Evolutionary conservation across 2,888 invertebrate species (phyloP), one percentile per base, ranked within the genome.

Genomic region (Megaustenia siamemsis): DNA sequence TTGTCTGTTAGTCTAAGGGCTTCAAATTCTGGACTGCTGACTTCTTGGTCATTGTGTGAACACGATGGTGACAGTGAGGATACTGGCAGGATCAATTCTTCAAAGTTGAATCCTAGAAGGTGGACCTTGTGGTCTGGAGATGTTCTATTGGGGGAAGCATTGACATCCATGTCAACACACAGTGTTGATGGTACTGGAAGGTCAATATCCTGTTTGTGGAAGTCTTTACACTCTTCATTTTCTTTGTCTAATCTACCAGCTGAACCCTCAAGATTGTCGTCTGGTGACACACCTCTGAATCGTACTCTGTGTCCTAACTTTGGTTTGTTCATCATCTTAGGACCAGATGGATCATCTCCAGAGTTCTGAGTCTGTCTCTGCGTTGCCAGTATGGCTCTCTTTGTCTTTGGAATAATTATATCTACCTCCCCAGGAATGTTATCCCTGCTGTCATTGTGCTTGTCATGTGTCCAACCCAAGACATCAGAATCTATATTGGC

Each of bases 1-100:
- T 87, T 87, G 82, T 88, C 88, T n/a, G 86, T 87, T 43, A 87
- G 69, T 60, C 80, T 78, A 15, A 77, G 85, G 32, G 86, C 86
- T 66, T 88, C 88, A 0, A 66, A 63, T 66, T 88, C 88, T 28
- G 88, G 87, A 6, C 82, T 87, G 78, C 86, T 82, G 56, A 79
- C 82, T 18, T 87, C 86, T 18, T 76, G 76, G 76, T 87, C 87
- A 8, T 86, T 85, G 56, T 76, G 79, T 4, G 60, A 24, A 63
- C 83, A 71, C 10, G 82, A 73, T 49, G 75, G 77, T 40, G 83
- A 83, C 35, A 77, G n/a, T 56, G 80, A 53, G 24, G 68, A 60
- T 21, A 28, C 38, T 28, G 49, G 56, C 15, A 40, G 43, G 8
- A 71, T 32, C 38, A 56, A n/a, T 40, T 82, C 71, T 35, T 82